Evolutionary conservation across 1,140 invertebrate species (phyloP).

Genomic region (Plectrocnemia conspersa): DNA sequence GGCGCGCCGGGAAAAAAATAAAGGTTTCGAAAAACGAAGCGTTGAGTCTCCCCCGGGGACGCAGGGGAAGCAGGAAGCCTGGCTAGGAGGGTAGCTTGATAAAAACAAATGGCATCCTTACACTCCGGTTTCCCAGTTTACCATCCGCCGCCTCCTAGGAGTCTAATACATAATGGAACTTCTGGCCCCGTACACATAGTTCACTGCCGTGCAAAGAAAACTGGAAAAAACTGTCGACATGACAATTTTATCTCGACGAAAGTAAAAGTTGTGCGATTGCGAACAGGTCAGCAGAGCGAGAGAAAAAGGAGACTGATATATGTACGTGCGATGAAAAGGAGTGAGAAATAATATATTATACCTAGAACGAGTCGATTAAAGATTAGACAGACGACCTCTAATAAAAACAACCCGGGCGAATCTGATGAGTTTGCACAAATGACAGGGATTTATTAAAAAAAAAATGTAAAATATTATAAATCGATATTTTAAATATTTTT

Average conservation of each 20-base stretch:
- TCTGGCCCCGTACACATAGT: slow-evolving; percentile 31
- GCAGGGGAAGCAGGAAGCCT: slow-evolving; percentile 20
- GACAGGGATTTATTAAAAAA: too few species aligned
- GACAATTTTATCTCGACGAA: slow-evolving; percentile 33
- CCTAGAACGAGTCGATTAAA: neutral
- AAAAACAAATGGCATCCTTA: slow-evolving; percentile 37
- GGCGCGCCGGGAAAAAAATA: slow-evolving; percentile 26
- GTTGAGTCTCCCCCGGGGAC: slow-evolving; percentile 34
- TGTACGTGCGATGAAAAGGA: neutral
- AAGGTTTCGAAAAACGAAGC: slow-evolving; percentile 36
- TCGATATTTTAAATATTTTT: too few species aligned
- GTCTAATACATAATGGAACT: slow-evolving; percentile 36
- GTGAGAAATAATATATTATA: neutral
- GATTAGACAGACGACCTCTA: neutral
- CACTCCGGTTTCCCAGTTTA: slow-evolving; percentile 33
- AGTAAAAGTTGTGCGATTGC: slow-evolving; percentile 33
- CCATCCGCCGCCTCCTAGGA: slow-evolving; percentile 22
- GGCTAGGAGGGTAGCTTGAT: slow-evolving; percentile 32
- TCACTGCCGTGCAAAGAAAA: slow-evolving; percentile 27
- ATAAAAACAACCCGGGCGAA: neutral
- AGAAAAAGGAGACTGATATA: slow-evolving; percentile 3
- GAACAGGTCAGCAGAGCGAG: slow-evolving; percentile 28
- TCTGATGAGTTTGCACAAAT: too few species aligned
- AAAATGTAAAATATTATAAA: too few species aligned
- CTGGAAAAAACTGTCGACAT: slow-evolving; percentile 34